phyloP scores from a whole-genome alignment of 2,888 invertebrate species.

The Habrosyne pyritoides region DNA sequence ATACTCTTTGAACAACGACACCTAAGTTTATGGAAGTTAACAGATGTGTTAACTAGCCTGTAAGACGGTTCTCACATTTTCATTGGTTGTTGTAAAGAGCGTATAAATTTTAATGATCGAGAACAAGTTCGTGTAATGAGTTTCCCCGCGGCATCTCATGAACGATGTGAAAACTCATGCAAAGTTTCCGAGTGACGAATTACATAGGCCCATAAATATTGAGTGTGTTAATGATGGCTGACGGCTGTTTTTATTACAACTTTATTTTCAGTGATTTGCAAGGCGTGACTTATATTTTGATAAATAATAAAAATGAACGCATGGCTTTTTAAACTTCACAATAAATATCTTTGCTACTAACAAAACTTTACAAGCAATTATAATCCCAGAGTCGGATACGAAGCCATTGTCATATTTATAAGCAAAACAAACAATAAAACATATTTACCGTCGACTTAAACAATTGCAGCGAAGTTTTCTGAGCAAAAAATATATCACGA shows the following conservation, averaged over 20 bases:
- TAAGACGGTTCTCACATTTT: neutral
- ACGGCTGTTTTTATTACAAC: neutral
- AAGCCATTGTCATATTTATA: neutral
- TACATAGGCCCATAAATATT: constrained; percentile 41
- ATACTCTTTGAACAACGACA: constrained; percentile 15
- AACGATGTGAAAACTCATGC: constrained; percentile 48
- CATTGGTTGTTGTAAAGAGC: constrained; percentile 36
- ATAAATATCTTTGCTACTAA: neutral
- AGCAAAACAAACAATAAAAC: constrained; percentile 4
- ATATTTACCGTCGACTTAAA: constrained; percentile 4
- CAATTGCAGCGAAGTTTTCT: constrained; percentile 30
- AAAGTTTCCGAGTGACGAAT: constrained; percentile 48
- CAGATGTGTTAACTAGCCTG: neutral
- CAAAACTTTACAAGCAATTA: constrained; percentile 1
- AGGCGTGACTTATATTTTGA: neutral
- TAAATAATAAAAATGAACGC: too few species aligned
- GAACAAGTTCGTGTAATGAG: constrained; percentile 68
- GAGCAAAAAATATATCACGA: constrained; percentile 49
- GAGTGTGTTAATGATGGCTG: constrained; percentile 30
- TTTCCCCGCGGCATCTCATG: constrained; percentile 38
- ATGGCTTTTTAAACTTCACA: neutral
- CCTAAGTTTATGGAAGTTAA: constrained; percentile 1
- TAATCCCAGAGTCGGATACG: neutral
- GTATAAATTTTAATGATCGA: constrained; percentile 72
- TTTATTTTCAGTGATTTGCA: neutral